Evolutionary conservation across 2,113 vertebrate species (phyloP), one percentile per base, ranked within the genome.

Genomic region (Eptesicus fuscus): DNA sequence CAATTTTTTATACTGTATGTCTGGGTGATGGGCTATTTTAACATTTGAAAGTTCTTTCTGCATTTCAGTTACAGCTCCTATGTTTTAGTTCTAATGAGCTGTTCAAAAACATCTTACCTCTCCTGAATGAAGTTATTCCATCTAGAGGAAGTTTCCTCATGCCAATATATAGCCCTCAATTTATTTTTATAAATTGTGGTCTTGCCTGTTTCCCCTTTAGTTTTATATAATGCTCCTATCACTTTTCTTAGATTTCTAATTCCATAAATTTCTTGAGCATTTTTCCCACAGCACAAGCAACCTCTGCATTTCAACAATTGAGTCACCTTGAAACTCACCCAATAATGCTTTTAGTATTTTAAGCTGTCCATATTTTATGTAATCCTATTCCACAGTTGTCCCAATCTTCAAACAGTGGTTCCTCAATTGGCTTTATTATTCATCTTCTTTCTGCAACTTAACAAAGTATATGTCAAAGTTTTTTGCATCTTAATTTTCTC

Each of bases 221-320:
- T 67, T 95, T 95, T 84, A 86, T 2, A 69, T 71, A n/a, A 77
- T 69, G 20, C 0, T 49, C 20, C 61, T 65, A 40, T 40, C 53
- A 23, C 13, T 74, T 74, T 51, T 90, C 42, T 95, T 90, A 73
- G n/a, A 74, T 92, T 90, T 76, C 35, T 84, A 90, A 71, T 83
- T 73, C 11, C 17, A 76, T 42, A 82, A 35, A 88, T 76, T 73
- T 88, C 20, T 49, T 86, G 17, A 89, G n/a, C 7, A 59, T 71
- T 93, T 67, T 14, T 47, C 5, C 35, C 53, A 51, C 22, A 11
- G 12, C 22, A 70, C 12, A 82, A 88, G 51, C 16, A 91, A 94
- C 51, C 44, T 78, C 25, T 87, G 22, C 20, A 82, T 83, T 51
- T 95, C 53, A 82, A 51, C 77, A 73, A 78, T 4, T n/a, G 17